phyloP scores from a whole-genome alignment of 1,140 invertebrate genomes.

The Drosophila watanabei region DNA sequence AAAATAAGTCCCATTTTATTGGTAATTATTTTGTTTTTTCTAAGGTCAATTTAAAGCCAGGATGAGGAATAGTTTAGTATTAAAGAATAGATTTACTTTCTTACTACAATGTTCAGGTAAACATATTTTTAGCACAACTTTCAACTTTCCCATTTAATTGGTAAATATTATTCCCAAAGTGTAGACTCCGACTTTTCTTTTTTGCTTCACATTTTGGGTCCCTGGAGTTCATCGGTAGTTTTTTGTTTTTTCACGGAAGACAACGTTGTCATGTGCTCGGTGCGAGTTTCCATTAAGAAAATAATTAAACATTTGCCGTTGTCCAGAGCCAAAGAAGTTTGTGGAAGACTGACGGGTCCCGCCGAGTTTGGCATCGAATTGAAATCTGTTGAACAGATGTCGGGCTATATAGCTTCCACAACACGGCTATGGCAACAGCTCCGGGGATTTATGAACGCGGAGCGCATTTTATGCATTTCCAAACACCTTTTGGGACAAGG shows the following conservation, averaged over 20 bases:
- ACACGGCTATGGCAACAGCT: slow-evolving; percentile 9
- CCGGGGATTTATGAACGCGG: slow-evolving; percentile 57
- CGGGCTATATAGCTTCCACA: slow-evolving; percentile 41
- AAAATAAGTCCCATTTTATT: neutral
- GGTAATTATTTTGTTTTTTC: too few species aligned
- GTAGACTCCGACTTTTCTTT: slow-evolving; percentile 25
- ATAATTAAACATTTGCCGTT: slow-evolving; percentile 81
- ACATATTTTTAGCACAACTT: too few species aligned
- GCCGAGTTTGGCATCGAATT: slow-evolving; percentile 46
- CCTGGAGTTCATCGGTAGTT: slow-evolving; percentile 6
- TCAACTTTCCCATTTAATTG: too few species aligned
- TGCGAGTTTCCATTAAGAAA: slow-evolving; percentile 81
- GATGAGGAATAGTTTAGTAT: too few species aligned
- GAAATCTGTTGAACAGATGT: slow-evolving; percentile 85
- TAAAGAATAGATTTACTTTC: too few species aligned
- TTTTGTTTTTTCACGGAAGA: slow-evolving; percentile 75
- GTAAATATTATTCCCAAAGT: neutral
- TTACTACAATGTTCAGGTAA: too few species aligned
- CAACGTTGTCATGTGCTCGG: slow-evolving; percentile 72
- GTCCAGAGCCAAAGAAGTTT: slow-evolving; percentile 23
- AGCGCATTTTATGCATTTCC: slow-evolving; percentile 69
- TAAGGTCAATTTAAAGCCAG: too few species aligned
- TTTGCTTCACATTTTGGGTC: slow-evolving; percentile 18
- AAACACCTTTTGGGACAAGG: slow-evolving; percentile 64
- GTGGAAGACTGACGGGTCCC: slow-evolving; percentile 25